Conservation (phyloP, 2,113 vertebrate genomes). For the Forbesichthys agassizii region DNA sequence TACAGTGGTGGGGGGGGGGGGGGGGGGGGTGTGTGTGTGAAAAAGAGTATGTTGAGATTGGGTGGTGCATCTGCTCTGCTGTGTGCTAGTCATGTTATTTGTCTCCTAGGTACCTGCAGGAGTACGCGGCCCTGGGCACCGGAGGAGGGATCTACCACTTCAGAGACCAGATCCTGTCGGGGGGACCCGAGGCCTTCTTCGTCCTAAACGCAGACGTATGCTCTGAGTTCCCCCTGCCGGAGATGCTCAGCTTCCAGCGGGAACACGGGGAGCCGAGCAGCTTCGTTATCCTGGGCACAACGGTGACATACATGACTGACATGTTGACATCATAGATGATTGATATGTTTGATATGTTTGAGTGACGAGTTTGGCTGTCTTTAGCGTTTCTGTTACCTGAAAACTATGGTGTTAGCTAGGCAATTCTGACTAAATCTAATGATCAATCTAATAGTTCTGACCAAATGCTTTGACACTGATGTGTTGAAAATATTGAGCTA, state of each 20-base stretch:
- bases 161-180: conserved; percentile 96
- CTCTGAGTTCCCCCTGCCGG: conserved; percentile 88
- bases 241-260: conserved; percentile 89
- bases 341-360: too few relatives aligned
- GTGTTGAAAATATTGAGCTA: too few relatives aligned
- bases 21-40: too few relatives aligned
- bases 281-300: conserved; percentile 94
- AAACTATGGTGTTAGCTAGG: too few relatives aligned
- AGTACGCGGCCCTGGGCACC: conserved; percentile 91
- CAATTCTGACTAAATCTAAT: too few relatives aligned
- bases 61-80: too few relatives aligned
- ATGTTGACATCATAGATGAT: too few relatives aligned
- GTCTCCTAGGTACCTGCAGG: conserved; percentile 88
- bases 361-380: not conserved
- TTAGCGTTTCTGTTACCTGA: too few relatives aligned
- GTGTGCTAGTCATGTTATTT: not conserved
- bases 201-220: conserved; percentile 96
- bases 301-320: conserved; percentile 74
- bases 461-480: too few relatives aligned
- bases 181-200: conserved; percentile 91
- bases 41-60: too few relatives aligned
- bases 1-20: too few relatives aligned
- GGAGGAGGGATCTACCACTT: conserved; percentile 98
- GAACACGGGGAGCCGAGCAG: conserved; percentile 78
- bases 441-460: too few relatives aligned